A percentile compares a stretch with the other conserved stretches of the same genome.
Evolutionary conservation across 2,113 vertebrate genomes (phyloP).

Genomic region (Pteropus alecto): DNA sequence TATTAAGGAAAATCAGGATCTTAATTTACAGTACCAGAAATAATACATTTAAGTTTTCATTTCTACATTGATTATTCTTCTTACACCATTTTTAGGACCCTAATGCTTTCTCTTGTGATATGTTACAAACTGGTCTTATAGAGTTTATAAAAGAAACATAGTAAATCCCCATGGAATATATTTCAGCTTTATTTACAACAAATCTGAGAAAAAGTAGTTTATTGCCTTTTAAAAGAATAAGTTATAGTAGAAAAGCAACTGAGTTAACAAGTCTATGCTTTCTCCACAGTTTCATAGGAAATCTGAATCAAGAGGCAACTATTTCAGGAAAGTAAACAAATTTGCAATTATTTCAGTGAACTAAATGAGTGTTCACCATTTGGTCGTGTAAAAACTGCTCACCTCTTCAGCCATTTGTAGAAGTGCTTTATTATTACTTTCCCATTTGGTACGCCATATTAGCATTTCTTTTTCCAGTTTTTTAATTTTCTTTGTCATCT

Average conservation of each 20-base stretch:
- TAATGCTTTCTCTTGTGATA: background rate
- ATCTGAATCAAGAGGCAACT: background rate
- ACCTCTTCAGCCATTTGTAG: conserved; percentile 99
- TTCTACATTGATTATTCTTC: background rate
- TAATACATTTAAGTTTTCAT: background rate
- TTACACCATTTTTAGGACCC: background rate
- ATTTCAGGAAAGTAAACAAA: background rate
- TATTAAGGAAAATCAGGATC: background rate
- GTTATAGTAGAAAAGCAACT: background rate
- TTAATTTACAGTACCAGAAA: background rate
- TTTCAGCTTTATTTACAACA: background rate
- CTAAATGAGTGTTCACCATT: background rate
- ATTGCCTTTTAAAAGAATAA: background rate
- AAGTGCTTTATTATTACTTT: conserved; percentile 97
- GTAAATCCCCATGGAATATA: background rate
- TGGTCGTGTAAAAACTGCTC: conserved; percentile 36
- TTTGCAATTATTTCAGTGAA: background rate
- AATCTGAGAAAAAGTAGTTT: background rate
- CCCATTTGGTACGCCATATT: conserved; percentile 98
- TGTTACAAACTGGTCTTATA: background rate
- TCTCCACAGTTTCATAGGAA: background rate
- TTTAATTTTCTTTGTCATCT: conserved; percentile 99
- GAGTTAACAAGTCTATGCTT: background rate
- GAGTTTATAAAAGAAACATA: background rate
- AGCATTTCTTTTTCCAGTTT: conserved; percentile 98